Evolutionary conservation across 2,113 vertebrate species (phyloP), one percentile per base, ranked within the genome.

Genomic region (Harpagus bidentatus): DNA sequence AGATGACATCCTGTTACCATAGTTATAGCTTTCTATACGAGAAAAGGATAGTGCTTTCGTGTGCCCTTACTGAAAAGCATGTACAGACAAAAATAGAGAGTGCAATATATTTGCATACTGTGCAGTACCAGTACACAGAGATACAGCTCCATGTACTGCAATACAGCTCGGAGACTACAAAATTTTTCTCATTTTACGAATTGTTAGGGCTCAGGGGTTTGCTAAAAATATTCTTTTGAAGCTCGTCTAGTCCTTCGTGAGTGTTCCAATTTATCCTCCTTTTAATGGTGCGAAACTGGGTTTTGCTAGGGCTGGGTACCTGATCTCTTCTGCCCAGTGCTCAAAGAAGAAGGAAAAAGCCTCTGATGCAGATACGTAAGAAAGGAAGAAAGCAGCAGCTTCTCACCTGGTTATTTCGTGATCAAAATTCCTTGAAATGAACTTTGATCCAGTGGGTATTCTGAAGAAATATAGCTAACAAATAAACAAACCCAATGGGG

Each of bases 161-260:
- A 77, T 34, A 81, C 45, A 48, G 91, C 65, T n/a, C 2, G 0
- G 21, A 69, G 61, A 11, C 82, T 58, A 70, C n/a, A 74, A 79
- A 69, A 82, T 94, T 82, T 93, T 86, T 66, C 88, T 82, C 55
- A 19, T 95, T 92, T 96, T 70, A 43, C 53, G 92, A 90, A 85
- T 88, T 45, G 52, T 78, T 85, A 40, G 53, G 89, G 53, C 84
- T 94, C 47, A 8, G 40, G 26, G 58, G 18, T 87, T 94, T 70
- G 66, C 89, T 95, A 72, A 95, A 95, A 94, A 90, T 82, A 87
- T 36, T 82, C 80, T 91, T 92, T 86, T 76, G 82, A 92, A 95
- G 92, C 82, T 86, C 8, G 4, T 82, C 67, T 92, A 52, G 76
- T 89, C 85, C 36, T 95, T 89, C 48, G 1, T 31, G 61, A 96